Base-by-base conservation (phyloP, 2,113 vertebrate species). In the Buteo buteo region DNA sequence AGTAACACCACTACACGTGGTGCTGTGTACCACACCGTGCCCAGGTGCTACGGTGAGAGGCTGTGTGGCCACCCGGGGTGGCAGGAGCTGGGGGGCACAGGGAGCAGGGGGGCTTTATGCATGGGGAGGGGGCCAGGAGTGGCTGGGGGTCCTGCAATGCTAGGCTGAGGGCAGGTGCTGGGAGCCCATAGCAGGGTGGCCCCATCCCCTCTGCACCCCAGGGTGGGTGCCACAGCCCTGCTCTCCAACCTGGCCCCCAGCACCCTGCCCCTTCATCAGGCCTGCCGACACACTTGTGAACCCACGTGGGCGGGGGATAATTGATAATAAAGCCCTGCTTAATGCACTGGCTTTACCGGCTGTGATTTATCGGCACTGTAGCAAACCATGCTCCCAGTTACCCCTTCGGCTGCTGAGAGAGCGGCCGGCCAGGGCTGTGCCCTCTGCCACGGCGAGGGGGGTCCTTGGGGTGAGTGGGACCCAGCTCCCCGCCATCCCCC, bases 241-340 rank as follows among this genome's bases (percentile, higher is more conserved):
- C 13, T 59, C 22, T 18, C 18, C 34, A 13, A 25, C 65, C 47
- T 19, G 34, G 20, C 32, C 31, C 64, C 69, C 91, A 28, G 54
- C 54, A 50, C 54, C 57, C 49, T 69, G 59, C 29, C 70, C 69
- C 29, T 91, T 73, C 7, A 6, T 40, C 11, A 54, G 18, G 67
- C 77, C 62, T 76, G 57, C 44, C 1, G 4, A 22, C 31, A 3
- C 10, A 14, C 86, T 84, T 28, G 1, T 83, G 93, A 95, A n/a
- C 57, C 89, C 80, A 87, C 59, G 81, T 96, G 88, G 65, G 10
- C 16, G 40, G 82, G 94, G 88, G 96, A 96, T 98, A 98, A 98
- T 98, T 98, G 98, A 95, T 98, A 98, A 97, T 98, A 98, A 98
- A 98, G 93, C 95, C 94, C 93, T 91, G 66, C 91, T 97, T 98